A percentile compares a stretch with the other conserved stretches of the same genome.
These are phyloP conservation scores for Papilio gigon DNA, from an alignment of 2,888 invertebrate species.

Conservation along the genomic window DNA sequence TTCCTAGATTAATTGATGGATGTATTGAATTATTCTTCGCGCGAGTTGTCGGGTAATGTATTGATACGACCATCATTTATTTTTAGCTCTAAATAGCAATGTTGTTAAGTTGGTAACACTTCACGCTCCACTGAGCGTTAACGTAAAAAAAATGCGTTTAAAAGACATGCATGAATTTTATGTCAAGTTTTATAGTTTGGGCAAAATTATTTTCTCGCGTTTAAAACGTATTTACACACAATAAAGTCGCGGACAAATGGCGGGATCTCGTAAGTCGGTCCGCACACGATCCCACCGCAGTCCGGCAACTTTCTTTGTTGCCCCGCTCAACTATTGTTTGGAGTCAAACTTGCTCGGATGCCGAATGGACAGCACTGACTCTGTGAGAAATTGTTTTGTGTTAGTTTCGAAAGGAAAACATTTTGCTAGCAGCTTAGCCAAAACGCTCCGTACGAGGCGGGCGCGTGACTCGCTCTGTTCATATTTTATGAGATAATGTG, in stretches of 20 bases:
- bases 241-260: slow-evolving; percentile 57
- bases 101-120: background rate
- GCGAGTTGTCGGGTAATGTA: slow-evolving; percentile 7
- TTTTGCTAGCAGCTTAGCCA: slow-evolving; percentile 76
- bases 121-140: background rate
- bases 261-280: slow-evolving; percentile 52
- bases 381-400: slow-evolving; percentile 77
- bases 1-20: slow-evolving; percentile 20
- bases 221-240: slow-evolving; percentile 54
- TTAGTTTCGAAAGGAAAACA: slow-evolving; percentile 79
- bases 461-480: slow-evolving; percentile 54
- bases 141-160: background rate
- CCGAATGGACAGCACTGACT: slow-evolving; percentile 73
- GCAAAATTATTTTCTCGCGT: slow-evolving; percentile 42
- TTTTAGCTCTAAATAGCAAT: background rate
- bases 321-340: slow-evolving; percentile 73
- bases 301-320: slow-evolving; percentile 75
- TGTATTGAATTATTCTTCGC: slow-evolving; percentile 34
- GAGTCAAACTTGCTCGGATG: slow-evolving; percentile 73
- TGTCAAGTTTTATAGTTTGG: background rate
- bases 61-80: background rate
- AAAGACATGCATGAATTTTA: background rate
- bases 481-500: slow-evolving; percentile 70
- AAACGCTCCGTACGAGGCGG: slow-evolving; percentile 60
- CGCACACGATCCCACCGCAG: slow-evolving; percentile 63